Base-by-base conservation (phyloP, 2,888 invertebrate species). In the Amitus sp. region DNA sequence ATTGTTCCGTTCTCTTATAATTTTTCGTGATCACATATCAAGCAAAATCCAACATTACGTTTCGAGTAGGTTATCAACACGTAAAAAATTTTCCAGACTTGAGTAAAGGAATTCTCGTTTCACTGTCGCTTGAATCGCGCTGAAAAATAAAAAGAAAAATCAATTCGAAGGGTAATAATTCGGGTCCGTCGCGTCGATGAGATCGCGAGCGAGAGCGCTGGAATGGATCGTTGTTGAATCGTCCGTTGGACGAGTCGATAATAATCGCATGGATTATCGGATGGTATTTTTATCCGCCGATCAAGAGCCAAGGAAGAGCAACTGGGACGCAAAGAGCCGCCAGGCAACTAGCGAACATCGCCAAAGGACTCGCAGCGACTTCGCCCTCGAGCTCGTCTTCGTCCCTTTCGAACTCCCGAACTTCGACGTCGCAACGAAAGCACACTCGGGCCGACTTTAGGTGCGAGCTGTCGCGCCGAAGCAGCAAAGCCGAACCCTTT, bases 341-440 rank as follows among this genome's bases (percentile, higher is more conserved):
- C 54, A 85, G 67, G 65, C 85, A 85, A 48, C 85, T 85, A 62
- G 86, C 80, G 58, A 85, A 83, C 82, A 85, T 84, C 19, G 83
- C 82, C 50, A 85, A 61, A 6, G 83, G 76, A 56, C 82, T 82
- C 37, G 77, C 67, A 2, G 77, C 72, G 9, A 75, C 70, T 45
- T 70, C 77, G 19, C 71, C 57, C 54, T 84, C 82, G 20, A 75
- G 72, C 47, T 83, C 83, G 48, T 85, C 83, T 43, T 84, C 84
- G 51, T 82, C 80, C 45, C 84, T 78, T 66, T 82, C 82, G 77
- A 84, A 86, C 70, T 86, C 86, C 37, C 83, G 80, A 7, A 86
- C 83, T 67, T 86, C 85, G 5, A 86, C 86, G 72, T 86, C 85
- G 73, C 84, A 84, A 12, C 84, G 84, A 71, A 86, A 86, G 68